A percentile compares a stretch with the other conserved stretches of the same genome.
Conservation (phyloP, 2,113 vertebrate species). For the Bubo bubo region DNA sequence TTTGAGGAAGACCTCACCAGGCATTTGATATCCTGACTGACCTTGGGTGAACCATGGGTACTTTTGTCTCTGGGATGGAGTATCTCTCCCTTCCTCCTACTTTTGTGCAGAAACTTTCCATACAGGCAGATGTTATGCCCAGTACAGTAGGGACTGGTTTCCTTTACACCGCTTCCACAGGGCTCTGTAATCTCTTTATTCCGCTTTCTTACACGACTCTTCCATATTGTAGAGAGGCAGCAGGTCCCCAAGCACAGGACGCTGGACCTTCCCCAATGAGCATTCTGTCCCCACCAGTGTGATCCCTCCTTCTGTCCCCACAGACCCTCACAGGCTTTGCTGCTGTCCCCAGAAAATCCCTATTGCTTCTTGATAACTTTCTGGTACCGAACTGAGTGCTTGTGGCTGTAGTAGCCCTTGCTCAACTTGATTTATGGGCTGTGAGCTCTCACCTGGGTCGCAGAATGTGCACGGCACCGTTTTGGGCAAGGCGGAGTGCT, state of each 20-base stretch:
- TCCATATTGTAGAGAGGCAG: background rate
- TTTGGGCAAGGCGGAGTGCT: background rate
- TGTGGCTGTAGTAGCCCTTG: background rate
- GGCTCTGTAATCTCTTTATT: background rate
- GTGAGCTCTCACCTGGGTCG: background rate
- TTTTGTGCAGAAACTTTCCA: background rate
- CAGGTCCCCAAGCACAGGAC: background rate
- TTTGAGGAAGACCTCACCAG: background rate
- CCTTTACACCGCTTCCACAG: background rate
- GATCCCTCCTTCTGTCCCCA: background rate
- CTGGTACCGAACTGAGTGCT: background rate
- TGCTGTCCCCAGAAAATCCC: background rate
- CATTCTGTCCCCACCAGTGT: background rate
- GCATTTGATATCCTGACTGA: background rate
- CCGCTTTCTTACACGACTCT: background rate
- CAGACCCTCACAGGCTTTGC: background rate
- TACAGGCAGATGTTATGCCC: too few species aligned
- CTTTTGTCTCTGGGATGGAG: background rate
- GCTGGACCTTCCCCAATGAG: background rate
- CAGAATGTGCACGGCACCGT: rapidly evolving
- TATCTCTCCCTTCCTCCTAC: background rate
- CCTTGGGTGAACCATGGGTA: background rate
- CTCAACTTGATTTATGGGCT: background rate
- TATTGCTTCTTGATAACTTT: background rate
- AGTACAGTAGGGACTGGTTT: background rate